Evolutionary conservation across 1,140 invertebrate genomes (phyloP).

Genomic region (Drosophila paulistorum): DNA sequence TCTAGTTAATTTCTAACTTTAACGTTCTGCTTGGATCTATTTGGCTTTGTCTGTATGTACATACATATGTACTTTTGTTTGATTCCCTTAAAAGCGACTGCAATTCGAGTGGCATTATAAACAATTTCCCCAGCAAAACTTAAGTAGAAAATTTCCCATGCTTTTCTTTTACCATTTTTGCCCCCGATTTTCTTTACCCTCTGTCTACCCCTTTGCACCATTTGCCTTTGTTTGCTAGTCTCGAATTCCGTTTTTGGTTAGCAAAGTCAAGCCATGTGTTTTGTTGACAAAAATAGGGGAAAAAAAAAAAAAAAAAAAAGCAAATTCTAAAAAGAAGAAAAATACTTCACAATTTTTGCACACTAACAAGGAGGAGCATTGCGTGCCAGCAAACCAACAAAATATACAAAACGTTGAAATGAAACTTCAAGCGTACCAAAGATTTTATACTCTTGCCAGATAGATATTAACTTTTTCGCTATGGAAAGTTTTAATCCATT

Average conservation of each 20-base stretch:
- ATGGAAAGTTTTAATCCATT: too few relatives aligned
- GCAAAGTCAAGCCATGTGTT: constrained; percentile 13
- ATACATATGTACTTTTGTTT: not conserved
- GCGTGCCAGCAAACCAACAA: constrained; percentile 58
- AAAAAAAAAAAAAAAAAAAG: constrained; percentile 6
- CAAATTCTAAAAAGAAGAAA: constrained; percentile 32
- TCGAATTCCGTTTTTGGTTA: constrained; percentile 22
- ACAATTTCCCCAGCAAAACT: constrained; percentile 15
- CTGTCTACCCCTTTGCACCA: not conserved
- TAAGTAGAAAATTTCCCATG: constrained; percentile 5
- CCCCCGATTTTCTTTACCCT: not conserved
- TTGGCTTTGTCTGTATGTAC: not conserved
- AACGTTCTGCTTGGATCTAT: not conserved
- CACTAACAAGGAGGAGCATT: constrained; percentile 61
- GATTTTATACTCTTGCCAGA: constrained; percentile 37
- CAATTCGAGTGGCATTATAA: constrained; percentile 17
- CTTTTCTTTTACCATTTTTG: not conserved
- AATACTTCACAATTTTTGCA: constrained; percentile 63
- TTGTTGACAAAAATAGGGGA: not conserved
- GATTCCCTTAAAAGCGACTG: constrained; percentile 5
- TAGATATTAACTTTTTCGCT: not conserved
- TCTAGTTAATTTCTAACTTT: constrained; percentile 2
- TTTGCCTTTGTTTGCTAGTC: constrained; percentile 12
- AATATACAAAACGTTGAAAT: constrained; percentile 37
- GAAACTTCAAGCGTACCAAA: constrained; percentile 22